phyloP scores from a whole-genome alignment of 1,140 invertebrate genomes.

The Armadillidium nasatum region DNA sequence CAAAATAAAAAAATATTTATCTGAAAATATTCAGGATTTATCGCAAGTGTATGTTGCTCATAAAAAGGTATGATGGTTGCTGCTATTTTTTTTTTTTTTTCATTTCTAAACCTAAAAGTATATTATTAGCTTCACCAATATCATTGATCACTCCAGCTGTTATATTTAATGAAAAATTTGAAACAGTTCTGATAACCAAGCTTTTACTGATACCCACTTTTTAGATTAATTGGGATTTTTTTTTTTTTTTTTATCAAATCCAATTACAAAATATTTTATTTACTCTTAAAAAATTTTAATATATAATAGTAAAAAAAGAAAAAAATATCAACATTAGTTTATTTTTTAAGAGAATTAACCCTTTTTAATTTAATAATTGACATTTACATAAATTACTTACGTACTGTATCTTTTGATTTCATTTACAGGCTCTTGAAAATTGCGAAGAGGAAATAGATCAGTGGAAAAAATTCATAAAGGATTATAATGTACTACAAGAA shows the following conservation, averaged over 20 bases:
- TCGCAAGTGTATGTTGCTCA: not conserved
- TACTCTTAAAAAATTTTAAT: not conserved
- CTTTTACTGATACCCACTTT: not conserved
- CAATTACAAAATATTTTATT: not conserved
- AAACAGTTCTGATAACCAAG: not conserved
- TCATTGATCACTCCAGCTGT: not conserved
- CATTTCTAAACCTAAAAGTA: not conserved
- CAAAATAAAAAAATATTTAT: not conserved
- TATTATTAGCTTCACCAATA: too few relatives aligned
- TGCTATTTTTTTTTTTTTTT: not conserved
- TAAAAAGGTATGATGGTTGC: not conserved
- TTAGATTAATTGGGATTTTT: not conserved
- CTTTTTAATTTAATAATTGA: not conserved
- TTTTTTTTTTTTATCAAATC: not conserved
- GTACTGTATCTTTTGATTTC: too few relatives aligned
- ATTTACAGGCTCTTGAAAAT: constrained; percentile 5
- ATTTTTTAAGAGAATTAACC: not conserved
- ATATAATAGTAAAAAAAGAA: not conserved
- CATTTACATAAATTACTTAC: too few relatives aligned
- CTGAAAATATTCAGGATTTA: not conserved
- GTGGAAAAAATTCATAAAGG: constrained; percentile 22
- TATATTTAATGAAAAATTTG: not conserved
- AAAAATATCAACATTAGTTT: not conserved
- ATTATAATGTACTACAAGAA: constrained; percentile 24
- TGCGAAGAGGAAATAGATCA: not conserved